These are phyloP conservation scores for Papilio xuthus DNA, from an alignment of 1,140 invertebrate genomes.

Conservation along the genomic window DNA sequence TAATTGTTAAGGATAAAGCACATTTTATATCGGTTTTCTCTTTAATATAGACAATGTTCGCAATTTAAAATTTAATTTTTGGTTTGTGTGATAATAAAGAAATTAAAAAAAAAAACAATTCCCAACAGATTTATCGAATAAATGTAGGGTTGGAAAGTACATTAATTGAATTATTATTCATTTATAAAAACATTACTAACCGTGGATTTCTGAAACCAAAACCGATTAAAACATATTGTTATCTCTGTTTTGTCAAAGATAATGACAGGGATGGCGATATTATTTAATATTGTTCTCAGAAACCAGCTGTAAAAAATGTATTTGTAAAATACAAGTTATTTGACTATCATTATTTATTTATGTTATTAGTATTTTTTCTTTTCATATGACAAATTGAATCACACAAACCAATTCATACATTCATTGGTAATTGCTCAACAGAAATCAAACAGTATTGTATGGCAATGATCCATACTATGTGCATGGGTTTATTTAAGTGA, in stretches of 20 bases:
- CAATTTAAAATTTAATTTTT: background rate
- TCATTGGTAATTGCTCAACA: constrained; percentile 60
- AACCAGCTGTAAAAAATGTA: too few species aligned
- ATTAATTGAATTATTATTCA: background rate
- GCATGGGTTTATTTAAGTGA: constrained; percentile 48
- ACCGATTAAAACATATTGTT: too few species aligned
- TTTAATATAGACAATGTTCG: background rate
- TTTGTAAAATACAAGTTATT: too few species aligned
- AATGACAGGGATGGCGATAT: too few species aligned
- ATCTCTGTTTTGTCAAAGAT: too few species aligned
- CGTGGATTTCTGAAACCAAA: too few species aligned
- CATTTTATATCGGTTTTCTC: background rate
- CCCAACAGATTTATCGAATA: too few species aligned
- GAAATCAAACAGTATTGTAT: constrained; percentile 69
- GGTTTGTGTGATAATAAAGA: background rate
- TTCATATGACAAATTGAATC: background rate
- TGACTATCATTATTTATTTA: too few species aligned
- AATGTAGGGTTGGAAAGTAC: background rate
- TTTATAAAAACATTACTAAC: too few species aligned
- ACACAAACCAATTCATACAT: constrained; percentile 4
- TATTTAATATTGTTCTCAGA: too few species aligned
- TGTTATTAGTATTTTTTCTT: background rate
- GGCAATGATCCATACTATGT: constrained; percentile 58
- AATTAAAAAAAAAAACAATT: background rate
- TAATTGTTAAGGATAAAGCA: constrained; percentile 19